These are phyloP conservation scores for Tetragnatha montana DNA, from an alignment of 2,888 invertebrate species.

Conservation along the genomic window DNA sequence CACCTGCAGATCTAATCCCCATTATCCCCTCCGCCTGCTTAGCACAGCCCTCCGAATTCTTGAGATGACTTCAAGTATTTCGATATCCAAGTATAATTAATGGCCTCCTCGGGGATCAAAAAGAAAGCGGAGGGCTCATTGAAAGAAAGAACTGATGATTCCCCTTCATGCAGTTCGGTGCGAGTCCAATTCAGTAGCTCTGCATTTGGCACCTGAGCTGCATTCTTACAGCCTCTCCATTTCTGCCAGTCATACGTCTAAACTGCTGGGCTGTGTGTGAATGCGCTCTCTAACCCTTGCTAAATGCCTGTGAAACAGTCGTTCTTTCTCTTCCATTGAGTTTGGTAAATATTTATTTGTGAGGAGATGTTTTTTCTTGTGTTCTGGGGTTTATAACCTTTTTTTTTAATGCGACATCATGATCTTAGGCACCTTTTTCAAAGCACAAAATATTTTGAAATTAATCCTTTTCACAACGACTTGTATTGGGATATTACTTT, in stretches of 20 bases:
- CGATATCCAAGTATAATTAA: not conserved
- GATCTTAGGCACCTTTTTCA: too few relatives aligned
- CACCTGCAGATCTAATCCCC: not conserved
- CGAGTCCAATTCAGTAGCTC: constrained; percentile 65
- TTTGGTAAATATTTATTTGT: constrained; percentile 23
- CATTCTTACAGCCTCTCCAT: constrained; percentile 61
- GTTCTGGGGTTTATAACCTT: not conserved
- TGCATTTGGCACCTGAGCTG: constrained; percentile 48
- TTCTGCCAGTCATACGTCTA: constrained; percentile 52
- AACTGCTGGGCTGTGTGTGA: constrained; percentile 1
- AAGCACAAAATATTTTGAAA: too few relatives aligned
- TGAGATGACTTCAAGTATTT: constrained; percentile 1
- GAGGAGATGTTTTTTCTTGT: not conserved
- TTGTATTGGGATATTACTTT: too few relatives aligned
- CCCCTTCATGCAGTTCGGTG: constrained; percentile 34
- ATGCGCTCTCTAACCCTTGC: constrained; percentile 30
- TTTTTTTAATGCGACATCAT: too few relatives aligned
- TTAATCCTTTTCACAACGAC: too few relatives aligned
- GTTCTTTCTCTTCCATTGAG: constrained; percentile 23
- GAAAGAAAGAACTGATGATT: constrained; percentile 37
- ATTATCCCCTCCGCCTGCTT: not conserved
- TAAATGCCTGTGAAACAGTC: constrained; percentile 56
- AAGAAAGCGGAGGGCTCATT: constrained; percentile 7
- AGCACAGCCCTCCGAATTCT: not conserved
- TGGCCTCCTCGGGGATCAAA: not conserved